phyloP scores from a whole-genome alignment of 1,140 invertebrate species.

The Conus ventricosus region DNA sequence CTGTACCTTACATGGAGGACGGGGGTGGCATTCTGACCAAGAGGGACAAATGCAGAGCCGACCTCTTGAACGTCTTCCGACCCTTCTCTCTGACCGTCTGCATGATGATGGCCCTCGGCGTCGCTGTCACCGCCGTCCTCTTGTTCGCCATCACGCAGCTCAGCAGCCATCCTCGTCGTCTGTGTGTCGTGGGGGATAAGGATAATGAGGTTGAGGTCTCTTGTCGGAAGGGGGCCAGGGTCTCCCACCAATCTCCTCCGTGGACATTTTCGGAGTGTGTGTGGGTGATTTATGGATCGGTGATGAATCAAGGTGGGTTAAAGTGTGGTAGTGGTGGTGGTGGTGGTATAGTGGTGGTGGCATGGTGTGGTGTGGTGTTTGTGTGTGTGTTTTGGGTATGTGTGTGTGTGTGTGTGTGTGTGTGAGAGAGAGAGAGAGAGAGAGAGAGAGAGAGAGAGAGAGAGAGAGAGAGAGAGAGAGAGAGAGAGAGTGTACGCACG shows the following conservation, averaged over 20 bases:
- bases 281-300: conserved; percentile 13
- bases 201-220: background rate
- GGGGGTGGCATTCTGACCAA: conserved; percentile 55
- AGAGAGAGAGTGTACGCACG: background rate
- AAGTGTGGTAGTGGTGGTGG: background rate
- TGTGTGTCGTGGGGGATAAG: background rate
- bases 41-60: conserved; percentile 32
- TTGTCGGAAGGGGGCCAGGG: background rate
- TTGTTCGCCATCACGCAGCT: conserved; percentile 11
- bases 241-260: background rate
- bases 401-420: too few species aligned
- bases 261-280: conserved; percentile 20
- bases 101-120: background rate
- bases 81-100: conserved; percentile 16
- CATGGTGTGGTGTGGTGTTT: too few species aligned
- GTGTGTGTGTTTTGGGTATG: too few species aligned
- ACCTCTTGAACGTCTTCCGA: conserved; percentile 26
- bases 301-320: conserved; percentile 21
- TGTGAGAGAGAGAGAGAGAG: too few species aligned
- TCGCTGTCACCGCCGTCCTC: background rate
- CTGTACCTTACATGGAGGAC: conserved; percentile 56
- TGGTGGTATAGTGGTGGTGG: too few species aligned
- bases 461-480: conserved; percentile 7
- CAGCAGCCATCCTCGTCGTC: background rate
- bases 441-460: too few species aligned